These are phyloP conservation scores for Hydrochoerus hydrochaeris DNA, from an alignment of 2,113 vertebrate species.

Conservation along the genomic window DNA sequence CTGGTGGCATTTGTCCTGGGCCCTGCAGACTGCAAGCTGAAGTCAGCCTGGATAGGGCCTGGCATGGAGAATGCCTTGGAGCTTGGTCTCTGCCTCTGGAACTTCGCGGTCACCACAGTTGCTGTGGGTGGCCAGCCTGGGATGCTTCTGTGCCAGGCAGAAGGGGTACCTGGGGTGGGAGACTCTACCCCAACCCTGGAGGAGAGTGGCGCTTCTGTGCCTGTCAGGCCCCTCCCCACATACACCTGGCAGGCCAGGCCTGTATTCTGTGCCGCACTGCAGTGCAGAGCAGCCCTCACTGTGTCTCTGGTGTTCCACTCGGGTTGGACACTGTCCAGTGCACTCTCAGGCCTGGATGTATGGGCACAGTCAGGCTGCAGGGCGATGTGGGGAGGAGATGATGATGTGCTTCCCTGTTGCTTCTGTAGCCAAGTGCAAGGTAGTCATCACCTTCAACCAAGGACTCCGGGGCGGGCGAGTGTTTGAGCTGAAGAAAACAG, in stretches of 20 bases:
- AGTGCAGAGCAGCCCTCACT: background rate
- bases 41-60: background rate
- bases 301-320: background rate
- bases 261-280: background rate
- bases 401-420: conserved; percentile 48
- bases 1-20: background rate
- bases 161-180: background rate
- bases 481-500: conserved; percentile 89
- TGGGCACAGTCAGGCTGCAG: background rate
- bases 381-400: background rate
- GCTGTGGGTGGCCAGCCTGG: background rate
- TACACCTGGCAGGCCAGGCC: background rate
- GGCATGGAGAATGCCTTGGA: background rate
- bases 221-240: background rate
- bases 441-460: conserved; percentile 93
- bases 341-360: background rate
- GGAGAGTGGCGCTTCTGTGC: background rate
- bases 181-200: background rate
- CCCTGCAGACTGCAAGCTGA: background rate
- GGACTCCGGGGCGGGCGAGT: conserved; percentile 90
- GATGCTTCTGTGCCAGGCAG: background rate
- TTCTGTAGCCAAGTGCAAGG: conserved; percentile 91
- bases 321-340: background rate
- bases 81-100: background rate
- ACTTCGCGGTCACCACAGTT: background rate